These are phyloP conservation scores for Dimorphilus gyrociliatus DNA, from an alignment of 2,888 invertebrate genomes.

Conservation along the genomic window DNA sequence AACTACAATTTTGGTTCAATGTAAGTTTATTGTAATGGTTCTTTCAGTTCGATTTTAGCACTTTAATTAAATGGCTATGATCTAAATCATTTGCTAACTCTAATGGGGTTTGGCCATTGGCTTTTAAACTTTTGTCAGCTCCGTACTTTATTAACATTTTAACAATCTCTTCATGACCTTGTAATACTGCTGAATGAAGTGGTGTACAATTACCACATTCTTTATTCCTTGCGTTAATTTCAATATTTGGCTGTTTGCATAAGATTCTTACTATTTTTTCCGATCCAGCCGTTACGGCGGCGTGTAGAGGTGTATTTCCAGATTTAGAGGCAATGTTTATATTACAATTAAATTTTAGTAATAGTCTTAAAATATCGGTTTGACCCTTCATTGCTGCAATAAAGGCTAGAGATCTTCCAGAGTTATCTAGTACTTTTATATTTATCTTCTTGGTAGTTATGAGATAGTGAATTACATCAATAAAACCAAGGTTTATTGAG, in stretches of 20 bases:
- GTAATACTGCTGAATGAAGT: constrained; percentile 28
- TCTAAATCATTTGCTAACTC: too few species aligned
- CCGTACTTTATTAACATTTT: too few species aligned
- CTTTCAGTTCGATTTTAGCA: too few species aligned
- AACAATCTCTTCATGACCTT: constrained; percentile 17
- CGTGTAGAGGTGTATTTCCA: constrained; percentile 34
- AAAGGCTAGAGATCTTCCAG: constrained; percentile 23
- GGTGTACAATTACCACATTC: constrained; percentile 32
- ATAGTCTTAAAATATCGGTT: constrained; percentile 20
- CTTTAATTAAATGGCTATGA: too few species aligned
- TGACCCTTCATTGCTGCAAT: constrained; percentile 30
- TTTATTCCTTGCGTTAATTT: constrained; percentile 22
- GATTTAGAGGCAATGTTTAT: constrained; percentile 26
- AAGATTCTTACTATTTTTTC: constrained; percentile 18
- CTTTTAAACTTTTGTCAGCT: too few species aligned
- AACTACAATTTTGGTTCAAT: too few species aligned
- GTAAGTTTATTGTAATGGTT: too few species aligned
- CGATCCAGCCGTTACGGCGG: constrained; percentile 29
- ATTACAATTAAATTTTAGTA: too few species aligned
- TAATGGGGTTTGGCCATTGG: too few species aligned
- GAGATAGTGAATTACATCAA: constrained; percentile 31
- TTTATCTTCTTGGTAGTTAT: constrained; percentile 19
- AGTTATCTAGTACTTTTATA: constrained; percentile 16
- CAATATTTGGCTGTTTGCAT: constrained; percentile 15
- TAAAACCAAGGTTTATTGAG: too few species aligned